These are phyloP conservation scores for Kryphioiulus occultus DNA, from an alignment of 2,888 invertebrate genomes.

Conservation along the genomic window DNA sequence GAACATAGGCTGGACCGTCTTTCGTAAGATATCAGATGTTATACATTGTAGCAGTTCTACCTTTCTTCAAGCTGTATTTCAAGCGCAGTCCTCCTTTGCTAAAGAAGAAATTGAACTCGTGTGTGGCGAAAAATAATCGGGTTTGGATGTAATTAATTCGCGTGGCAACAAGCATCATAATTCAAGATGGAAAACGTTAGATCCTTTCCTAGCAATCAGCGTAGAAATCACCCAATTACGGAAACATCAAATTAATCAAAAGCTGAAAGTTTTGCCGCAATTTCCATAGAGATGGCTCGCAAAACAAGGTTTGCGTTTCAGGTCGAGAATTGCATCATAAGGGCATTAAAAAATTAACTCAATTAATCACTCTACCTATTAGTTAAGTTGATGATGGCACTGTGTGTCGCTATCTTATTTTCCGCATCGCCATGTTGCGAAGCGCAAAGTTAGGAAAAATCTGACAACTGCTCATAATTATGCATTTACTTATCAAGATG, in stretches of 20 bases:
- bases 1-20: no score
- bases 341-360: neutral
- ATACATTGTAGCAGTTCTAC: no score
- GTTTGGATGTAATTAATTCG: constrained; percentile 17
- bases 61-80: no score
- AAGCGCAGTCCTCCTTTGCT: no score
- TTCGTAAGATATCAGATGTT: no score
- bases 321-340: neutral
- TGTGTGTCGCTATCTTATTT: neutral
- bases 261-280: neutral
- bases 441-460: neutral
- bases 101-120: neutral
- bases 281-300: neutral
- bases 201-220: constrained; percentile 3
- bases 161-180: constrained; percentile 26
- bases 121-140: neutral
- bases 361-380: constrained; percentile 24
- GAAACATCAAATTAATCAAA: constrained; percentile 30
- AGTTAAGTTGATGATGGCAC: neutral
- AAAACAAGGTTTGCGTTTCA: neutral
- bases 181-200: constrained; percentile 12
- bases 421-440: neutral
- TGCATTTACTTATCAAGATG: constrained; percentile 20
- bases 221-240: constrained; percentile 7
- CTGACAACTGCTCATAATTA: constrained; percentile 11